Evolutionary conservation across 2,797 vertebrate species (phyloP).

Genomic region (Enteromius treurensis): DNA sequence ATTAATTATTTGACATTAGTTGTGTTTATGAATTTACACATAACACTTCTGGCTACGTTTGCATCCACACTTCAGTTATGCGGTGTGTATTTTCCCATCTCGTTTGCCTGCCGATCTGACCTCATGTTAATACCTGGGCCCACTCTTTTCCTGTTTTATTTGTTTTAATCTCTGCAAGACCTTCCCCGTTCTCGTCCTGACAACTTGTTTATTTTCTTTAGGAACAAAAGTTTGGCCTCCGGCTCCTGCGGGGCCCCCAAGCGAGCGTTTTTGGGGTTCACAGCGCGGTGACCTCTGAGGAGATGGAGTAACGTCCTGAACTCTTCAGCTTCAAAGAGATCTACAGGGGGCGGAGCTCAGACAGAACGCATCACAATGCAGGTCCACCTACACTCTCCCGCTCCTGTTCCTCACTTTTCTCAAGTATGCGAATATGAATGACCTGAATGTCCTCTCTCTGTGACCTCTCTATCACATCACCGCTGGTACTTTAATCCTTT

Average conservation of each 20-base stretch:
- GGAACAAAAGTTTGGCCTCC: constrained; percentile 67
- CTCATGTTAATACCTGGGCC: constrained; percentile 34
- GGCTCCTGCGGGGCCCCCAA: constrained; percentile 61
- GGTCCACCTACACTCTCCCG: constrained; percentile 68
- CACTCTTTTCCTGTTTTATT: constrained; percentile 58
- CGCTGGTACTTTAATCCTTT: constrained; percentile 38
- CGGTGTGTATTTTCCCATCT: background rate
- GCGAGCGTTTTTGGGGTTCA: constrained; percentile 47
- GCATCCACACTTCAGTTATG: background rate
- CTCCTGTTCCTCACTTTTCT: constrained; percentile 67
- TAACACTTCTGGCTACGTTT: background rate
- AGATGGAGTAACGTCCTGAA: constrained; percentile 60
- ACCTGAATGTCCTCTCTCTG: constrained; percentile 50
- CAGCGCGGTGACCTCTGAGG: constrained; percentile 61
- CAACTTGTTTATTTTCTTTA: constrained; percentile 78
- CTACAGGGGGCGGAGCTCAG: constrained; percentile 64
- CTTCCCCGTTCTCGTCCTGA: constrained; percentile 66
- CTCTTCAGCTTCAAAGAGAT: constrained; percentile 71
- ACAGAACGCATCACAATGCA: constrained; percentile 77
- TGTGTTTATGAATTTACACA: background rate
- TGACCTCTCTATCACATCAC: constrained; percentile 59
- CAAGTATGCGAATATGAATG: constrained; percentile 73
- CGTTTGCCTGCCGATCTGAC: background rate
- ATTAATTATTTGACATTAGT: too few relatives aligned
- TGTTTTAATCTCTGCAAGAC: constrained; percentile 65